These are phyloP conservation scores for Lutjanus campechanus DNA, from an alignment of 2,797 vertebrate genomes.

Conservation along the genomic window DNA sequence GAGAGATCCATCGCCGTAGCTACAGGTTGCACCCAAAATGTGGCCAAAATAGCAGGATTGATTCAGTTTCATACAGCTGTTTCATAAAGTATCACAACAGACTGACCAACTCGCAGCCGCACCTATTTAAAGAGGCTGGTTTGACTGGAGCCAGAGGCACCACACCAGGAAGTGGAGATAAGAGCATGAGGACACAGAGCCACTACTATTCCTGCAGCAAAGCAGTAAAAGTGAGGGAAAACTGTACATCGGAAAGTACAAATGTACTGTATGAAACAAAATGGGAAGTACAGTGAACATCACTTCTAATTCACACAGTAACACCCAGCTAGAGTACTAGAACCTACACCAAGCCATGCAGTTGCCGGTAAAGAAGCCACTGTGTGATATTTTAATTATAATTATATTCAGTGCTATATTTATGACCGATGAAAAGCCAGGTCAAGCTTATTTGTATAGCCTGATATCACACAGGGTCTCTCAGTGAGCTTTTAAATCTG, in stretches of 20 bases:
- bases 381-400: not conserved
- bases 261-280: not conserved
- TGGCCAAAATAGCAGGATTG: not conserved
- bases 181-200: constrained; percentile 48
- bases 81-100: constrained; percentile 10
- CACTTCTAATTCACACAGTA: not conserved
- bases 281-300: not conserved
- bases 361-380: not conserved
- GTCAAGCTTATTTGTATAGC: not conserved
- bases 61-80: not conserved
- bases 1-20: not conserved
- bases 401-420: not conserved
- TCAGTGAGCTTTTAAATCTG: not conserved
- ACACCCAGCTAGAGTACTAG: not conserved
- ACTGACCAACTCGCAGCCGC: constrained; percentile 43
- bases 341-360: not conserved
- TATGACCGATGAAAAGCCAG: not conserved
- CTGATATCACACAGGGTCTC: not conserved
- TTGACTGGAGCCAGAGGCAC: constrained; percentile 46
- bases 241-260: constrained; percentile 14
- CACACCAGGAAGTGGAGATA: constrained; percentile 78
- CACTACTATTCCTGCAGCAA: constrained; percentile 15
- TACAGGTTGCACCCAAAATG: not conserved
- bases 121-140: constrained; percentile 65
- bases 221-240: constrained; percentile 21